Percentiles rank a stretch among this genome's conserved stretches.
phyloP scores from a whole-genome alignment of 2,113 vertebrate species.

The Platysternon megacephalum region DNA sequence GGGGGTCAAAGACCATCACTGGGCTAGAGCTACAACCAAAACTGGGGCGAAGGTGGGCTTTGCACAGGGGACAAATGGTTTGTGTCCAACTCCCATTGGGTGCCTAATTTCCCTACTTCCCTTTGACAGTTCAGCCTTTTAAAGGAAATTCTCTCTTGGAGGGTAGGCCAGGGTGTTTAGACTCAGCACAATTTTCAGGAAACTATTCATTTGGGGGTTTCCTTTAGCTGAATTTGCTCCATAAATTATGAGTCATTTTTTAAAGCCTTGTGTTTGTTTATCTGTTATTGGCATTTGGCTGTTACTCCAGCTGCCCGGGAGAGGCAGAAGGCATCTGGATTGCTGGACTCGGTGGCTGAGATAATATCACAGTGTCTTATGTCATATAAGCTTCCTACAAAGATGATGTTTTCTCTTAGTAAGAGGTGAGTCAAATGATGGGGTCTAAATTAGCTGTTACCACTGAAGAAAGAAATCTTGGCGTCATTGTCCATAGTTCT shows the following conservation, averaged over 20 bases:
- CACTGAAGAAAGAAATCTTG: too few relatives aligned
- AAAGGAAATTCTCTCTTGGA: neutral
- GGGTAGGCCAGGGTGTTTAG: neutral
- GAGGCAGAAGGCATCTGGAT: neutral
- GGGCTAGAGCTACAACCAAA: neutral
- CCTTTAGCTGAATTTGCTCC: neutral
- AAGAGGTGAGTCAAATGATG: neutral
- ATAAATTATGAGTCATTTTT: neutral
- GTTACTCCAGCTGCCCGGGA: neutral
- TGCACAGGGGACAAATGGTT: neutral
- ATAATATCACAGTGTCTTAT: neutral
- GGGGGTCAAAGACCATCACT: too few relatives aligned
- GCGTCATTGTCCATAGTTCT: too few relatives aligned
- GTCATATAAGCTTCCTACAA: neutral
- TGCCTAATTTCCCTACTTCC: neutral
- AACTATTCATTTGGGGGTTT: neutral
- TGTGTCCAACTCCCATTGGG: neutral
- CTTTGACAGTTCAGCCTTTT: neutral
- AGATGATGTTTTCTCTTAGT: neutral
- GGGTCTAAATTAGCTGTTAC: too few relatives aligned
- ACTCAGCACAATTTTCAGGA: neutral
- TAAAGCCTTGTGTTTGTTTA: neutral
- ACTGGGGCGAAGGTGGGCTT: neutral
- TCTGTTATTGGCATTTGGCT: neutral
- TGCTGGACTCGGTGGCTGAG: neutral